Evolutionary conservation across 2,888 invertebrate genomes (phyloP).

Genomic region (Steinernema hermaphroditum): DNA sequence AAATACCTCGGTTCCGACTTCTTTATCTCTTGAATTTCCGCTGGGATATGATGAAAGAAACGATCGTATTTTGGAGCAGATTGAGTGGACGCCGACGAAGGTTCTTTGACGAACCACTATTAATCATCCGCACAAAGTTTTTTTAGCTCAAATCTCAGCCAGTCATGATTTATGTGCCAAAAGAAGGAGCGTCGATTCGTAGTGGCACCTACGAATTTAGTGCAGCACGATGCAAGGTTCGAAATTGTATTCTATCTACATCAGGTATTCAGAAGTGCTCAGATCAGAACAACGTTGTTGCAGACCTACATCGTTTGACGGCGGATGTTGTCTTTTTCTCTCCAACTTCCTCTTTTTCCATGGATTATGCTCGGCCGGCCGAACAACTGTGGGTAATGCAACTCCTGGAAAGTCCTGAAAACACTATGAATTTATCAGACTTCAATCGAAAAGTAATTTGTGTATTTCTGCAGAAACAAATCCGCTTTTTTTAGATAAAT

Average conservation of each 20-base stretch:
- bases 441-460: constrained; percentile 38
- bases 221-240: not conserved
- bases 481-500: constrained; percentile 38
- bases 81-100: not conserved
- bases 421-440: constrained; percentile 37
- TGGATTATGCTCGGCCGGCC: not conserved
- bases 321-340: constrained; percentile 20
- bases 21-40: not conserved
- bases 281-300: too few species aligned
- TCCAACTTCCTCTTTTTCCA: constrained; percentile 1
- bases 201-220: not conserved
- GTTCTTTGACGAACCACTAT: not conserved
- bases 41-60: constrained; percentile 2
- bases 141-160: constrained; percentile 18
- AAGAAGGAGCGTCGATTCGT: not conserved
- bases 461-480: not conserved
- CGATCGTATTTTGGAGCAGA: constrained; percentile 18
- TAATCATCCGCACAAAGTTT: not conserved
- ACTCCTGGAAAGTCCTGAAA: constrained; percentile 41
- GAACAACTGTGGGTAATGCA: constrained; percentile 43
- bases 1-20: not conserved
- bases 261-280: too few species aligned
- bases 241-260: not conserved
- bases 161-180: constrained; percentile 9
- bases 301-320: constrained; percentile 1